Base-by-base conservation (phyloP, 2,113 vertebrate genomes). In the Zosterops lateralis region DNA sequence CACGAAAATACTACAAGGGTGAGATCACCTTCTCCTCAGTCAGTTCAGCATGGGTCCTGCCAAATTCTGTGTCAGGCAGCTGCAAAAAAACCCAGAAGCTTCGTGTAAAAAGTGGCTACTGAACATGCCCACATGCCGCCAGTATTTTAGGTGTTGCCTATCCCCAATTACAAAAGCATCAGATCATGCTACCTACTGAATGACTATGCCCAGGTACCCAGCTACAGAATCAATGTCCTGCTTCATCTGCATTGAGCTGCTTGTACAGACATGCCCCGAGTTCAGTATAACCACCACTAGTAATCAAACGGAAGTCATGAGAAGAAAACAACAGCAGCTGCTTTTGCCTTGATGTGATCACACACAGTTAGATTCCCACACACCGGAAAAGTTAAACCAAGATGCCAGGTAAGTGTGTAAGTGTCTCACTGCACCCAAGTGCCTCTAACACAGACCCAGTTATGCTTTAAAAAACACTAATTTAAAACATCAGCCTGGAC, bases 11-110 rank as follows among this genome's bases (percentile, higher is more conserved):
- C 78, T 85, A 54, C 17, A 14, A 89, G n/a, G 44, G 68, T 95
- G 95, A 96, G 91, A 94, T 97, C 94, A 96, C 84, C 87, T 89
- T 89, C 74, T 95, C 50, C 38, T 80, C 87, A 83, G 66, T 70
- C 89, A 94, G 51, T 67, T 91, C 48, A 62, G 67, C 75, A 84
- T 8, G 14, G 32, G 40, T 78, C 66, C 70, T 93, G 87, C 82
- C 87, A 91, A 88, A 90, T 0, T 22, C 15, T 45, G 40, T 90
- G 64, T 78, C 87, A 91, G 56, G 84, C 64, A 87, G 91, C 84
- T 92, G 64, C 6, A 14, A 95, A 91, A 91, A 88, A 90, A 28
- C 28, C 44, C 44, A 88, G 31, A 17, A 91, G n/a, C 16, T 95
- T 77, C 67, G 51, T 53, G 20, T 51, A 44, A 84, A 82, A 87